Base-by-base conservation (phyloP, 2,888 invertebrate genomes). In the Cheilosia vernalis region DNA sequence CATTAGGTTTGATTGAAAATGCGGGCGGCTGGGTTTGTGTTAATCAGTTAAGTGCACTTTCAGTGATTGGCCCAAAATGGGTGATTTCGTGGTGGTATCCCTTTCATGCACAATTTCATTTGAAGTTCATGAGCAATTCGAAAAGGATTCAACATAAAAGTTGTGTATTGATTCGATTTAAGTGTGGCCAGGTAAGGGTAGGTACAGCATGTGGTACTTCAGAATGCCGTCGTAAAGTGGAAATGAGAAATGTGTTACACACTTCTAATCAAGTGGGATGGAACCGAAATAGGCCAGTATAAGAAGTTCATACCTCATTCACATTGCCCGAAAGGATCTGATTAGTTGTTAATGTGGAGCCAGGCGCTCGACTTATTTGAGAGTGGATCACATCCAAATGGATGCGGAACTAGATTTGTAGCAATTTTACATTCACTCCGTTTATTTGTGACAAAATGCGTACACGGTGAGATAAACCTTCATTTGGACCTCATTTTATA, bases 21-120 rank as follows among this genome's bases (percentile, higher is more conserved):
- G 66, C 49, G 63, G 73, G 63, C 21, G 21, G 21, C 30, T 61
- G 47, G 53, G 21, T 58, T 13, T 69, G 73, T 80, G 70, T 61
- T 85, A 85, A 85, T 85, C 80, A 80, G 80, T 66, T 80, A 85
- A 85, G 84, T 85, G 84, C 84, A 85, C 84, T 80, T 76, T 51
- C 49, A 40, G n/a, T 66, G 70, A 85, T 85, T 85, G 84, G 76
- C 76, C 63, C 21, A 44, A 66, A 58, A 78, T 44, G 55, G 60
- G 49, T 49, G 63, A 80, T 63, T 49, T 27, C n/a, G 27, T 5
- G 40, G 1, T 27, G 58, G 60, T 56, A 49, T 64, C 37, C 37
- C 60, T 51, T 76, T 60, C 40, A 67, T 76, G 66, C 51, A 60
- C 67, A 42, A 66, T 76, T 76, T 40, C 51, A 19, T 58, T 66